Conservation (phyloP, 1,140 invertebrate genomes). For the Atta colombica region DNA sequence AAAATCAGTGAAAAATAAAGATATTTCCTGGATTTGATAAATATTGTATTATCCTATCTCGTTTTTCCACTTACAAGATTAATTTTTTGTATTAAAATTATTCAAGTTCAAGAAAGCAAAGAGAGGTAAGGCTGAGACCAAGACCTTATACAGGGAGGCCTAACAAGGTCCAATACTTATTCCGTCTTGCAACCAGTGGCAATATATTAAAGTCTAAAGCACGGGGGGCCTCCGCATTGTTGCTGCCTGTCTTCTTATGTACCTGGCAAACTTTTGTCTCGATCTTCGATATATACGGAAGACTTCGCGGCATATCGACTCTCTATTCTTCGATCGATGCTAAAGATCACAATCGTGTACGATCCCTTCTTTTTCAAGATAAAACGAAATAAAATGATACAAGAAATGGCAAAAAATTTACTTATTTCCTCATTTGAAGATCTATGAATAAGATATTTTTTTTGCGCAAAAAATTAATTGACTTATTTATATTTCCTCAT, state of each 20-base stretch:
- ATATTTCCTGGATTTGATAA: background rate
- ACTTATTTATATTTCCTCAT: background rate
- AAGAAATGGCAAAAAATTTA: background rate
- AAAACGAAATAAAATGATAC: background rate
- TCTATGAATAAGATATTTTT: background rate
- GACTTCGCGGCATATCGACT: slow-evolving; percentile 63
- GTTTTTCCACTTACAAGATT: background rate
- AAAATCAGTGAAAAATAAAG: background rate
- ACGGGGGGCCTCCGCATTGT: slow-evolving; percentile 85
- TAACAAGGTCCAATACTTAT: slow-evolving; percentile 86
- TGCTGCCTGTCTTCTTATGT: slow-evolving; percentile 80
- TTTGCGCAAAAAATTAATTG: too few relatives aligned
- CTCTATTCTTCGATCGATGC: slow-evolving; percentile 54
- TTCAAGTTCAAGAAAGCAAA: slow-evolving; percentile 64
- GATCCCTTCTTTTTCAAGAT: slow-evolving; percentile 4
- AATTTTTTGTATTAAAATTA: slow-evolving; percentile 85
- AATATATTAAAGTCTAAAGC: slow-evolving; percentile 85
- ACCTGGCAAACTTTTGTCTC: slow-evolving; percentile 81
- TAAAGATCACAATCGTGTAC: slow-evolving; percentile 63
- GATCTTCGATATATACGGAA: slow-evolving; percentile 74
- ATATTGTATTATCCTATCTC: background rate
- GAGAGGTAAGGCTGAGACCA: slow-evolving; percentile 68
- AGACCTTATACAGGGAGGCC: slow-evolving; percentile 85
- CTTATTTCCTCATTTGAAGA: background rate
- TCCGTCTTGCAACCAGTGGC: slow-evolving; percentile 80